A percentile compares a stretch with the other conserved stretches of the same genome.
These are phyloP conservation scores for Lamproptera curius DNA, from an alignment of 2,888 invertebrate species.

Conservation along the genomic window DNA sequence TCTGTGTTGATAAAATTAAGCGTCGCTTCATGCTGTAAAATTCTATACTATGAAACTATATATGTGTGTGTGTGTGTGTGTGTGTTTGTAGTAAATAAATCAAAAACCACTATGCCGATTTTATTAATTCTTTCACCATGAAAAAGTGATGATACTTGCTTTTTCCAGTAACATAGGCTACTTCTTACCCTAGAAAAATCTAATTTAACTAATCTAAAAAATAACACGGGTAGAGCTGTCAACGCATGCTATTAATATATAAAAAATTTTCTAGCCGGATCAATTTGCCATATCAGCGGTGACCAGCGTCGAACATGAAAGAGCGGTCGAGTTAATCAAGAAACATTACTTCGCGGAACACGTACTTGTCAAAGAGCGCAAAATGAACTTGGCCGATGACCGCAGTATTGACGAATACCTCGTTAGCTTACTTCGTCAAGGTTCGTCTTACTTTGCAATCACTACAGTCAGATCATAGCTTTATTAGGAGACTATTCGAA, in stretches of 20 bases:
- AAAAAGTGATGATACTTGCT: background rate
- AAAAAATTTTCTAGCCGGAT: constrained; percentile 36
- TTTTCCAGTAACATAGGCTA: too few relatives aligned
- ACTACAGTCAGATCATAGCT: background rate
- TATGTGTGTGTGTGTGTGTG: background rate
- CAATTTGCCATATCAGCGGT: constrained; percentile 41
- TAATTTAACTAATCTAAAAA: background rate
- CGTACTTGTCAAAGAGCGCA: constrained; percentile 50
- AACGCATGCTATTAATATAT: background rate
- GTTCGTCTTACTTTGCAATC: constrained; percentile 29
- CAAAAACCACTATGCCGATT: background rate
- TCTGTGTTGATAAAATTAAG: too few relatives aligned
- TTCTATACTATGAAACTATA: too few relatives aligned
- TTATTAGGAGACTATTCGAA: too few relatives aligned
- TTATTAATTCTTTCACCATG: background rate
- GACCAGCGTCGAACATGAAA: constrained; percentile 35
- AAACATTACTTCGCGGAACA: constrained; percentile 53
- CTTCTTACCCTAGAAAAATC: too few relatives aligned
- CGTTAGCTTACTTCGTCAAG: constrained; percentile 53
- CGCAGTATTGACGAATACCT: constrained; percentile 60
- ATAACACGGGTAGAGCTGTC: background rate
- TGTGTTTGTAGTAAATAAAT: background rate
- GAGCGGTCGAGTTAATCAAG: constrained; percentile 49
- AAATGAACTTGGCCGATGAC: constrained; percentile 50
- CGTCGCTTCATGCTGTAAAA: too few relatives aligned